Evolutionary conservation across 2,797 vertebrate genomes (phyloP), one percentile per base, ranked within the genome.

Genomic region (Pangasius krempfi): DNA sequence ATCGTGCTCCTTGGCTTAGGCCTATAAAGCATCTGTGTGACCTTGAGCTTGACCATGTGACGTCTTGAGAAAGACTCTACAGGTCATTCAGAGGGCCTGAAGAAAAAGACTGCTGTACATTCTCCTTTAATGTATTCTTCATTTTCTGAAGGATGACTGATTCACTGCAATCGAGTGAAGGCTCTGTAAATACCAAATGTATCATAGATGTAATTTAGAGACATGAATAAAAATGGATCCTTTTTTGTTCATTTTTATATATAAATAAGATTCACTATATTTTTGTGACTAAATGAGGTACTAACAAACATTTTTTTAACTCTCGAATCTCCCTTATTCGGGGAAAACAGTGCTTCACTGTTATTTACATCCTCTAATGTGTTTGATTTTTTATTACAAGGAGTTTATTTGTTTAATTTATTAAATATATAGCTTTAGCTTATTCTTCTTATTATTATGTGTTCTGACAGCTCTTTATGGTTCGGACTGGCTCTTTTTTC

Each of bases 201-300:
- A 95, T 97, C 92, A 95, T 96, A 97, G 96, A 95, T 96, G 92
- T 95, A 96, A 94, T 96, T 96, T 96, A 97, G 95, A 95, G 94
- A 92, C 95, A 93, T 96, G 89, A 94, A 93, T 93, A 89, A 88
- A 91, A 92, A 90, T 60, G 88, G 92, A 94, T 80, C 56, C 90
- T 88, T 92, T 92, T 92, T 88, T 91, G 85, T 93, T 94, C 90
- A 93, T 94, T 89, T 93, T 93, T 95, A 94, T 92, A 90, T 94
- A 86, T 93, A 94, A 94, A 94, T 93, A 95, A 91, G 88, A 93
- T 88, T 82, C 93, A 92, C 92, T 95, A 95, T 95, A 95, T 94
- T 94, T 96, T 95, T 95, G 93, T 90, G 75, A 91, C 89, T 93
- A 91, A 90, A 92, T 92, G 91, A 94, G 93, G 92, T 94, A 96